phyloP scores from a whole-genome alignment of 2,113 vertebrate genomes.

The Stegostoma tigrinum region DNA sequence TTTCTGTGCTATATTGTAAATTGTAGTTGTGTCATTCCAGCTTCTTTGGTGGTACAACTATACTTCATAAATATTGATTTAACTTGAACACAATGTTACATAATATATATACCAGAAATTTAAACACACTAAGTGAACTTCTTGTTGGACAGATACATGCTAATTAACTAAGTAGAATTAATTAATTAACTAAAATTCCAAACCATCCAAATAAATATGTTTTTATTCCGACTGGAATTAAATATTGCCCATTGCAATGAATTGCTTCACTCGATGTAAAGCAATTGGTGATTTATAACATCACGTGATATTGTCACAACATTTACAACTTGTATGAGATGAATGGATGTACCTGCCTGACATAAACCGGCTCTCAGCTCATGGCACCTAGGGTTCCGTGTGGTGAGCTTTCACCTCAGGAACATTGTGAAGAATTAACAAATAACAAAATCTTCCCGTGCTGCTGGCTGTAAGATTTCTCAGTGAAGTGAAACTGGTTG shows the following conservation, averaged over 20 bases:
- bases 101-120: not conserved
- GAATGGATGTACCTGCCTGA: not conserved
- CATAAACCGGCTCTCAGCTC: not conserved
- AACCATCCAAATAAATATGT: not conserved
- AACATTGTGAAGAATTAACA: not conserved
- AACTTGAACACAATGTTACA: not conserved
- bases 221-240: not conserved
- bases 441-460: not conserved
- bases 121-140: not conserved
- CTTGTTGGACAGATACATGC: not conserved
- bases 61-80: not conserved
- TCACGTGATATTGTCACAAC: not conserved
- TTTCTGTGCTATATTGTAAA: not conserved
- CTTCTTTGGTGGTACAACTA: not conserved
- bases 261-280: not conserved
- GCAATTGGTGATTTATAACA: not conserved
- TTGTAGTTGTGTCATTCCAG: not conserved
- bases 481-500: not conserved
- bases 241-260: not conserved
- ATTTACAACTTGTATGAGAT: not conserved
- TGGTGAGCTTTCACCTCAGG: not conserved
- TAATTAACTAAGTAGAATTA: not conserved
- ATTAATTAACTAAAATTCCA: not conserved
- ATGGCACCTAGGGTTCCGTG: not conserved
- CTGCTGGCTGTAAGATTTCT: not conserved